Evolutionary conservation across 92 coral and sea anemone species (phyloP).

Genomic region (Phenganax stokvisi): DNA sequence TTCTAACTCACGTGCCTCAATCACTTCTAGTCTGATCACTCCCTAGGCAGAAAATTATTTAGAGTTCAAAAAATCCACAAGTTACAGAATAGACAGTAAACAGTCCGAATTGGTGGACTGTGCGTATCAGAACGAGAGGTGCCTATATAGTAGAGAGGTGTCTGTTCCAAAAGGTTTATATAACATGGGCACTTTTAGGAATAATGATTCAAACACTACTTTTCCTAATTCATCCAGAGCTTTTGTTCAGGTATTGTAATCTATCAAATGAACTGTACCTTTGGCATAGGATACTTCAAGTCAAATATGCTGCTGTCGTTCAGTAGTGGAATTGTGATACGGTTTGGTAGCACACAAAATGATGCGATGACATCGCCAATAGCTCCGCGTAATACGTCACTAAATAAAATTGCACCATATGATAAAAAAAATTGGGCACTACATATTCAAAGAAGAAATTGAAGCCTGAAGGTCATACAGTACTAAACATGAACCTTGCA

Average conservation of each 20-base stretch:
- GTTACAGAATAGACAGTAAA: too few relatives aligned
- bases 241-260: too few relatives aligned
- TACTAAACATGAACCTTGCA: not conserved
- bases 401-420: constrained; percentile 33
- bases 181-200: too few relatives aligned
- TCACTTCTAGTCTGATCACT: constrained; percentile 75
- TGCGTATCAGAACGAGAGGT: too few relatives aligned
- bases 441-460: not conserved
- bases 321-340: constrained; percentile 77
- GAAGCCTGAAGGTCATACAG: too few relatives aligned
- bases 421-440: not conserved
- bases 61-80: too few relatives aligned
- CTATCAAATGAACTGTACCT: constrained; percentile 44
- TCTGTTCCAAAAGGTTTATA: too few relatives aligned
- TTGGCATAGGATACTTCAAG: constrained; percentile 90
- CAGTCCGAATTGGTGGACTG: too few relatives aligned
- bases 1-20: constrained; percentile 83
- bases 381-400: constrained; percentile 87
- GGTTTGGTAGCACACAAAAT: constrained; percentile 92
- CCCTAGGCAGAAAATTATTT: constrained; percentile 49
- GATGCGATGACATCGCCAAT: constrained; percentile 90
- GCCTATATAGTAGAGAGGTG: too few relatives aligned
- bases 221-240: too few relatives aligned
- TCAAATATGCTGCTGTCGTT: constrained; percentile 82
- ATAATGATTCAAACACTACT: too few relatives aligned